Evolutionary conservation across 2,797 vertebrate genomes (phyloP).

Genomic region (Trematomus bernacchii): DNA sequence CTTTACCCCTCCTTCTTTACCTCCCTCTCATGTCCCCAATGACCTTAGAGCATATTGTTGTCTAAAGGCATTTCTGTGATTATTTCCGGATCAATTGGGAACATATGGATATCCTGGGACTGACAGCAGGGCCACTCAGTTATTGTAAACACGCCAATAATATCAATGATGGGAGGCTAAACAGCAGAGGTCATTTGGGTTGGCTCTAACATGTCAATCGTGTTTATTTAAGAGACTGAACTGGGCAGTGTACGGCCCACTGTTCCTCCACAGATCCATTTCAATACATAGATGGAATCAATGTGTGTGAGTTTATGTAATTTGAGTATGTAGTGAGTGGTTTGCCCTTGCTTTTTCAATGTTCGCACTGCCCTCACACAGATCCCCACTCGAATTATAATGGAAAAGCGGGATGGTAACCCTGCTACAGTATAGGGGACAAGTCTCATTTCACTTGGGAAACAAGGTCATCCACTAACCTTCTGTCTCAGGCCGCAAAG

Average conservation of each 20-base stretch:
- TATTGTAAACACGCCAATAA: constrained; percentile 79
- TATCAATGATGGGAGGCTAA: constrained; percentile 70
- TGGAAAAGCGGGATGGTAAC: constrained; percentile 53
- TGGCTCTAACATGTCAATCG: constrained; percentile 77
- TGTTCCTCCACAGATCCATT: constrained; percentile 57
- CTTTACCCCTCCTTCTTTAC: neutral
- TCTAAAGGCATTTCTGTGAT: constrained; percentile 71
- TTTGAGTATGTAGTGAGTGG: constrained; percentile 63
- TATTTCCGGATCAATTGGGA: constrained; percentile 58
- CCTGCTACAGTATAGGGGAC: constrained; percentile 49
- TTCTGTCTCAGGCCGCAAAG: constrained; percentile 66
- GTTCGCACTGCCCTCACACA: constrained; percentile 64
- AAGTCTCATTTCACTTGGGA: constrained; percentile 63
- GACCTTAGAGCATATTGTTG: constrained; percentile 52
- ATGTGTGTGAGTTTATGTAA: constrained; percentile 62
- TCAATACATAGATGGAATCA: constrained; percentile 65
- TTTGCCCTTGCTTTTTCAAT: constrained; percentile 64
- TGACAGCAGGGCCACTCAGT: constrained; percentile 57
- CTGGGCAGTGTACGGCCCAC: constrained; percentile 2
- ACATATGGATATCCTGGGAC: constrained; percentile 63
- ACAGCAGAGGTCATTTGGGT: constrained; percentile 65
- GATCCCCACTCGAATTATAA: constrained; percentile 68
- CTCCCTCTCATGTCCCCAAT: constrained; percentile 14
- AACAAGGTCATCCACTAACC: constrained; percentile 78
- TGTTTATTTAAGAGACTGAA: constrained; percentile 74